Base-by-base conservation (phyloP, 2,797 vertebrate species). In the Smutsia temminckii region DNA sequence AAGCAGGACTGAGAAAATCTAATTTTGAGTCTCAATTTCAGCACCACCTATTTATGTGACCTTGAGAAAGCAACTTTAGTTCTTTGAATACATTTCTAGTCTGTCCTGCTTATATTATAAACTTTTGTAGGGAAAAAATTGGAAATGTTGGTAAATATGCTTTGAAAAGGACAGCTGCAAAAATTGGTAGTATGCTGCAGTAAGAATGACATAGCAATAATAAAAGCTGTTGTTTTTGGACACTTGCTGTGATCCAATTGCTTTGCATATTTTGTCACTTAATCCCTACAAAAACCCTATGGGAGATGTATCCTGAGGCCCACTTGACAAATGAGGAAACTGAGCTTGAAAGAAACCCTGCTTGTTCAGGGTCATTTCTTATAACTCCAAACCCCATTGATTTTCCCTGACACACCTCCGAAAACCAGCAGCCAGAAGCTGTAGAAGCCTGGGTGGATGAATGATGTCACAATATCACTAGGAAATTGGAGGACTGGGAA, bases 21-120 rank as follows among this genome's bases (percentile, higher is more conserved):
- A 17, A 81, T 55, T 64, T 8, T 42, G 81, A 51, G 63, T 85
- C 21, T 11, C 16, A 27, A 21, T 12, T 29, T 72, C 64, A 75
- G n/a, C 66, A 87, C 18, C 53, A 88, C 20, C 63, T 42, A n/a
- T 29, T 32, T 84, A 77, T 75, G 5, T 55, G 55, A 93, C 49
- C 40, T 81, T 68, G 42, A 85, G 63, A 92, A 77, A 83, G 23
- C 59, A 84, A 81, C 29, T 81, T 61, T 21, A 57, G 53, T 66
- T 25, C 12, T 85, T 34, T 51, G 6, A 95, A 78, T 78, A 17
- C 59, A 77, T 79, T 79, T 96, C 59, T 34, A 37, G 29, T 57
- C 42, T 51, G 2, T 20, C 23, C 10, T 32, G 71, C 51, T 68
- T 80, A 37, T 8, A 29, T n/a, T 89, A 25, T 61, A 84, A 63